Base-by-base conservation (phyloP, 2,797 vertebrate genomes). In the Microctenopoma steveboyesi region DNA sequence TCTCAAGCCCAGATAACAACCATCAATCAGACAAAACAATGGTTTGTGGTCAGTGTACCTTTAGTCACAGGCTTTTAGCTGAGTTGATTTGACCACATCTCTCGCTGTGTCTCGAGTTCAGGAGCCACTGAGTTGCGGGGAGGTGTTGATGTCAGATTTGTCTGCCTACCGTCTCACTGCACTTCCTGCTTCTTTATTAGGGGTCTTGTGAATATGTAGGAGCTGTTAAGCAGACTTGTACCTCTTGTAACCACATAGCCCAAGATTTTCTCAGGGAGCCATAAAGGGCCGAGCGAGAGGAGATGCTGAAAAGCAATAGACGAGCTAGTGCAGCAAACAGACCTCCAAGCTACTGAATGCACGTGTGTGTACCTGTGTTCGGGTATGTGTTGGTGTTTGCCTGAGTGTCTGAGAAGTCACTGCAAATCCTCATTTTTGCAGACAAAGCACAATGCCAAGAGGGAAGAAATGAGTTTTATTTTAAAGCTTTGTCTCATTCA, bases 361-460 rank as follows among this genome's bases (percentile, higher is more conserved):
- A 55, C 47, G 52, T 68, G 59, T 43, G 37, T 69, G 55, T 33
- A 35, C 33, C 33, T 35, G 33, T 35, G 33, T 35, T 8, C 33
- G 33, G 33, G 33, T 35, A 35, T 35, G 33, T 77, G 61, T 48
- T 35, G 64, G 13, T 64, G 37, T 69, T 16, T 55, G 67, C 90
- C 84, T 90, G 84, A 86, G 81, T 87, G 75, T 83, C 76, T 46
- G 69, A 82, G 79, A 88, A 89, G 81, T 82, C 78, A 53, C 71
- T 0, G 81, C 79, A 91, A 93, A 91, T 92, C 86, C 84, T 84
- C 70, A 83, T 88, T 93, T 90, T 85, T 92, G 92, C 90, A 87
- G 88, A 91, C 89, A 81, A 89, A 92, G 91, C 92, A 91, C 76
- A 90, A 83, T 74, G 78, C 74, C 79, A 85, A 54, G 45, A 64